Conservation (phyloP, 2,888 invertebrate species). For the Synergus laeviventris region DNA sequence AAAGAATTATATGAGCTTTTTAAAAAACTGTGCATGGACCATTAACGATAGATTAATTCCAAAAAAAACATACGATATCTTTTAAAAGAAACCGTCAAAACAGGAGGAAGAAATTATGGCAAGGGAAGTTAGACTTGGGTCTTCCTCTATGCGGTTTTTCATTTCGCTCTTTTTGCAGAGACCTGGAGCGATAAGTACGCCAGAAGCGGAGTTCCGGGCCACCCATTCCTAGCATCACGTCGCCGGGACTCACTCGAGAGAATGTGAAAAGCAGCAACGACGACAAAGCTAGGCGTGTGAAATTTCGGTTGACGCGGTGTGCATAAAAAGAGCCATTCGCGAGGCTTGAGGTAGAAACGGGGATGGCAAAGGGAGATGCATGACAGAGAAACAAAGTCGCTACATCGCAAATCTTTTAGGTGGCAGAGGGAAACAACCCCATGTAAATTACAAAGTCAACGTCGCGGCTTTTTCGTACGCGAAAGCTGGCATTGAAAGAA, state of each 20-base stretch:
- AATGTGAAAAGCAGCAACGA: constrained; percentile 14
- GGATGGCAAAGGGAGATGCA: background rate
- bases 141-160: constrained; percentile 10
- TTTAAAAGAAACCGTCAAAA: background rate
- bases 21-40: no score
- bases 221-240: constrained; percentile 31
- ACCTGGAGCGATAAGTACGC: constrained; percentile 36
- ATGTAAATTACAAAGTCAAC: constrained; percentile 36
- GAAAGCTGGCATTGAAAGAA: constrained; percentile 21
- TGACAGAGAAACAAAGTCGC: constrained; percentile 27
- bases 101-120: background rate
- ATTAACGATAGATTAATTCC: background rate
- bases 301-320: constrained; percentile 35
- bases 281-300: constrained; percentile 15
- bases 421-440: constrained; percentile 9
- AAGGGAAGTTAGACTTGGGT: constrained; percentile 6
- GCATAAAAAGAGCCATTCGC: constrained; percentile 34
- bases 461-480: constrained; percentile 5
- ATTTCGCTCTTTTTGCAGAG: constrained; percentile 9
- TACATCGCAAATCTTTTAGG: constrained; percentile 32
- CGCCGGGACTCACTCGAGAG: constrained; percentile 2
- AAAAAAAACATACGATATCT: background rate
- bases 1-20: no score
- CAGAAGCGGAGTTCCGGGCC: constrained; percentile 17
- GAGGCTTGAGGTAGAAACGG: background rate